phyloP scores from a whole-genome alignment of 2,797 vertebrate species.

The Spondyliosoma cantharus region DNA sequence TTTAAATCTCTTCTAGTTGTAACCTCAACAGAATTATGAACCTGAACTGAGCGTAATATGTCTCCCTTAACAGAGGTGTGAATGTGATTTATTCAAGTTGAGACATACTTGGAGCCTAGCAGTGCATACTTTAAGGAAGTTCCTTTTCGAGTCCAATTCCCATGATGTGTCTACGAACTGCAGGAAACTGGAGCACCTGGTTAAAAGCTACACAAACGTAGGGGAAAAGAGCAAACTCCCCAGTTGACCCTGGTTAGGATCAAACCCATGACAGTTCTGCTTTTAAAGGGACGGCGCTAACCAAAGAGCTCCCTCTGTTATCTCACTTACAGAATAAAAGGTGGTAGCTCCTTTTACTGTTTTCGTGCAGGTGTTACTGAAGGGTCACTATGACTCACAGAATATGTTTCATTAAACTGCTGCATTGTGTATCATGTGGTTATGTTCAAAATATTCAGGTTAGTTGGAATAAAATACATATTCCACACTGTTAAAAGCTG shows the following conservation, averaged over 20 bases:
- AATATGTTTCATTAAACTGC: neutral
- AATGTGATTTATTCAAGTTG: conserved; percentile 33
- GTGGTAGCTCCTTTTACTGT: neutral
- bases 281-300: conserved; percentile 21
- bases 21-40: too few species aligned
- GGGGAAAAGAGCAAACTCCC: conserved; percentile 15
- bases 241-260: conserved; percentile 20
- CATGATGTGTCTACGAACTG: conserved; percentile 51
- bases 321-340: neutral
- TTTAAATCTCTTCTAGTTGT: too few species aligned
- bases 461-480: conserved; percentile 22
- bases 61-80: neutral
- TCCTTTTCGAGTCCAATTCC: conserved; percentile 45
- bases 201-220: conserved; percentile 41
- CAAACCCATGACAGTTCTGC: conserved; percentile 27
- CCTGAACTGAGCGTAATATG: too few species aligned
- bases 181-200: conserved; percentile 42
- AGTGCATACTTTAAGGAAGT: conserved; percentile 36
- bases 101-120: conserved; percentile 10
- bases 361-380: neutral
- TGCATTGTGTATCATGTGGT: neutral
- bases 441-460: conserved; percentile 1
- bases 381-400: conserved; percentile 1
- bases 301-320: conserved; percentile 12
- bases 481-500: conserved; percentile 12